Evolutionary conservation across 1,140 invertebrate genomes (phyloP).

Genomic region (Anoplolepis gracilipes): DNA sequence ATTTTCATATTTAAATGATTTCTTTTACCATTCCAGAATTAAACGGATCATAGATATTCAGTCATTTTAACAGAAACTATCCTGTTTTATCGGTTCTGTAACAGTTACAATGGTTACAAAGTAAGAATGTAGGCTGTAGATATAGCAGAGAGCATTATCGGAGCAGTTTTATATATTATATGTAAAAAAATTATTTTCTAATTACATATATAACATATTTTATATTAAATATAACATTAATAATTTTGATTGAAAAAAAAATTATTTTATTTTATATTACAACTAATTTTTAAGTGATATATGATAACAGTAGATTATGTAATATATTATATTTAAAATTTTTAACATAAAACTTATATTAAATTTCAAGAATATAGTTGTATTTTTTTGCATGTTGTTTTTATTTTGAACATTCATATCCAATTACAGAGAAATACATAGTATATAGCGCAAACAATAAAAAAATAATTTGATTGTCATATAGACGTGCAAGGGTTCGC

Average conservation of each 20-base stretch:
- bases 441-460: constrained; percentile 58
- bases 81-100: constrained; percentile 23
- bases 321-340: not conserved
- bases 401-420: constrained; percentile 68
- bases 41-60: not conserved
- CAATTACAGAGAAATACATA: constrained; percentile 61
- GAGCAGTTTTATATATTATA: not conserved
- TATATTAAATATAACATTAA: no score
- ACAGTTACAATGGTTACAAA: not conserved
- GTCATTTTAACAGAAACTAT: constrained; percentile 57
- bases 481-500: constrained; percentile 24
- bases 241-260: not conserved
- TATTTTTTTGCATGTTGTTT: constrained; percentile 41
- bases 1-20: not conserved
- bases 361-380: not conserved
- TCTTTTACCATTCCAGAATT: not conserved
- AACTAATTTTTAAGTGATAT: not conserved
- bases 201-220: no score
- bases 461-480: constrained; percentile 76
- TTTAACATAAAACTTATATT: not conserved
- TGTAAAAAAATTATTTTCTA: not conserved
- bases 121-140: not conserved
- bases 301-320: no score
- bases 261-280: not conserved
- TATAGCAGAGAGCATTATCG: constrained; percentile 17